A percentile compares a stretch with the other conserved stretches of the same genome.
phyloP scores from a whole-genome alignment of 2,797 vertebrate genomes.

The Phoxinus dragarum region DNA sequence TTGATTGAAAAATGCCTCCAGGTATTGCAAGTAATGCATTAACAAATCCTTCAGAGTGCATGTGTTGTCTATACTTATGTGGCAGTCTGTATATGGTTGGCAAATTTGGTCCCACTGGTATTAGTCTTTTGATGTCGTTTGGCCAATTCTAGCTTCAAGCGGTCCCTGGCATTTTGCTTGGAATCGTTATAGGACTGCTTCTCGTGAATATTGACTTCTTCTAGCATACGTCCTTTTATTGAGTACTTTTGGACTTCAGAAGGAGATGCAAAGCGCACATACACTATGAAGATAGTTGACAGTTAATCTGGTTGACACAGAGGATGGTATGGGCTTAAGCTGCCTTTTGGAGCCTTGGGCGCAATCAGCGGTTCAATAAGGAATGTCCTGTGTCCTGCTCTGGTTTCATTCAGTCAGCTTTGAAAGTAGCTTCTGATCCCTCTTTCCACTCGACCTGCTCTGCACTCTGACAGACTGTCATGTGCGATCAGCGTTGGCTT shows the following conservation, averaged over 20 bases:
- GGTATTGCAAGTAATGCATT: slow-evolving; percentile 12
- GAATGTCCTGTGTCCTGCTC: slow-evolving; percentile 50
- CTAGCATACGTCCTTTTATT: not conserved
- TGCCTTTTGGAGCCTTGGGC: slow-evolving; percentile 11
- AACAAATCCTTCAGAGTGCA: not conserved
- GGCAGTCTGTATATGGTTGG: not conserved
- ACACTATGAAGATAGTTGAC: not conserved
- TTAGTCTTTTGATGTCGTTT: not conserved
- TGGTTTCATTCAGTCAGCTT: slow-evolving; percentile 62
- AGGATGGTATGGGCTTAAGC: not conserved
- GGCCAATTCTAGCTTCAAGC: not conserved
- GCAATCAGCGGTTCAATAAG: slow-evolving; percentile 12
- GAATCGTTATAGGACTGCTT: not conserved
- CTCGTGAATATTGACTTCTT: not conserved
- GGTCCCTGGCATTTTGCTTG: not conserved
- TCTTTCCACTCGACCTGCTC: slow-evolving; percentile 82
- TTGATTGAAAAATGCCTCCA: slow-evolving; percentile 26
- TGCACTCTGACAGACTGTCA: slow-evolving; percentile 86
- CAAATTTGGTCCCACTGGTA: not conserved
- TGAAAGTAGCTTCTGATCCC: slow-evolving; percentile 77
- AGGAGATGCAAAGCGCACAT: not conserved
- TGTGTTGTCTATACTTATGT: not conserved
- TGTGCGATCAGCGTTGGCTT: slow-evolving; percentile 78
- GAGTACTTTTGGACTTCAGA: not conserved
- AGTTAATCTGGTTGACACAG: slow-evolving; percentile 20